Evolutionary conservation across 2,113 vertebrate genomes (phyloP), one percentile per base, ranked within the genome.

Genomic region (Tachysurus fulvidraco): DNA sequence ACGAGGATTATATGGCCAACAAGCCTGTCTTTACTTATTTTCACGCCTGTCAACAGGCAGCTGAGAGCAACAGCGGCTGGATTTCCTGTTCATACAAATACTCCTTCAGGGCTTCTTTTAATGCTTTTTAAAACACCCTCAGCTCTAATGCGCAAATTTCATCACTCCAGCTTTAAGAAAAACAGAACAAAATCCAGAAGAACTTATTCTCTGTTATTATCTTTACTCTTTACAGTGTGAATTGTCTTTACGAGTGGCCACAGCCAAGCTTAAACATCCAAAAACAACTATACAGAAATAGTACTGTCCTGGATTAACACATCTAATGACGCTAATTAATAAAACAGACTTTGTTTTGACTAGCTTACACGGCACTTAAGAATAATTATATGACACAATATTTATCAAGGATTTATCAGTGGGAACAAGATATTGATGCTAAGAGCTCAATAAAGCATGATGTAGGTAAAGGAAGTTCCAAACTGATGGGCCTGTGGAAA

Each of bases 41-140:
- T 81, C 85, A 81, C 78, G 65, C 65, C 85, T 86, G 85, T 81
- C 85, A 81, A 50, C 46, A 81, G 64, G 50, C 59, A 86, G 76
- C 30, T 60, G 50, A n/a, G 84, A 85, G 77, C 60, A 54, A 59
- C 25, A 50, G 77, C 64, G 41, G 76, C 85, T 86, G 85, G 85
- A 69, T 81, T 67, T 85, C 84, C 74, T 85, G 84, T 85, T 79
- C 84, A 55, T 85, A 79, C 74, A 65, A 46, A 79, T 25, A 55
- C 60, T 85, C 84, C 74, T 79, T 79, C 74, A 65, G 60, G 84
- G 60, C 44, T 67, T 60, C 13, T n/a, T 78, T 41, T 69, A 78
- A 85, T 57, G 77, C 46, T 78, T 80, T 80, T 69, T 44, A 67
- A 69, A 65, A 36, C 76, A 69, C 62, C 46, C 62, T 85, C 74